Base-by-base conservation (phyloP, 92 coral and sea anemone species). In the Paragorgia papillata region DNA sequence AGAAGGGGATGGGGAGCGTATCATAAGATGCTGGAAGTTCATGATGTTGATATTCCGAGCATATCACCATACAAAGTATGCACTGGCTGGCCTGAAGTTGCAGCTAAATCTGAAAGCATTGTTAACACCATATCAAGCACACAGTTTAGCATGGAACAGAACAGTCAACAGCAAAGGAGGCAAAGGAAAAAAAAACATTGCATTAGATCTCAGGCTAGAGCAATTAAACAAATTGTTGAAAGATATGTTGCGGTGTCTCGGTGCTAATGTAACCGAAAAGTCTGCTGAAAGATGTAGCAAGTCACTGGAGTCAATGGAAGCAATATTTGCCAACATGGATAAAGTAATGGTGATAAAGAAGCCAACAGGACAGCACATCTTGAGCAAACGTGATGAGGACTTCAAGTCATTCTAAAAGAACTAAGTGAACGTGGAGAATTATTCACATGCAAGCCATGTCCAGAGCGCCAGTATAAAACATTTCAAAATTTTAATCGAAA, bases 111-210 rank as follows among this genome's bases (percentile, higher is more conserved):
- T 76, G 19, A 30, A 66, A 0, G 78, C 90, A 28, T 67, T 75
- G 12, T 64, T 85, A 0, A 73, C 89, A 5, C 79, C 86, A 20
- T 7, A 84, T 22, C 62, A 86, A 56, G 90, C 88, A 2, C 81
- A 86, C 59, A 33, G 80, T 44, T 26, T 89, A 21, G 54, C 31
- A 1, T 83, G 90, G 90, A 89, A 89, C 85, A 33, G 88, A 30
- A 69, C 90, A 18, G 90, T 86, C 12, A 89, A 89, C 57, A 86
- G 57, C 51, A 75, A 76, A 19, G 89, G 90, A 15, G 87, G 86
- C 0, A 30, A 6, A 14, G 96, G 96, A n/a, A n/a, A n/a, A 0
- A 80, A 58, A 20, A 83, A 86, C 75, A 87, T 86, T 31, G 71
- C 88, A 1, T 31, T 83, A 49, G 90, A 89, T 49, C 40, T 86